Conservation (phyloP, 2,888 invertebrate species). For the Deilephila elpenor region DNA sequence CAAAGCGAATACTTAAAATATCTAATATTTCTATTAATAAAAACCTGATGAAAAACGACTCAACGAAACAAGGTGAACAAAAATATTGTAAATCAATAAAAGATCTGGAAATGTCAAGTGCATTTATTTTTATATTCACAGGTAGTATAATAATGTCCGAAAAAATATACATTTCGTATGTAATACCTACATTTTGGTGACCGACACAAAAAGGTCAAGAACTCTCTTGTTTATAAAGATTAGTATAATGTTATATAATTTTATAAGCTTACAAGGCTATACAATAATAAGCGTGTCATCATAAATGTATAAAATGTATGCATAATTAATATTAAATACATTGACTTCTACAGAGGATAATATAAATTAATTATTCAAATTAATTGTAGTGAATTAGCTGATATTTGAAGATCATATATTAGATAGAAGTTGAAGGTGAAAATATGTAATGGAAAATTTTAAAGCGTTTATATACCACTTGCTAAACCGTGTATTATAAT, state of each 20-base stretch:
- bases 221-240: neutral
- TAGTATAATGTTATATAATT: neutral
- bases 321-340: too few species aligned
- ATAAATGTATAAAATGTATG: neutral
- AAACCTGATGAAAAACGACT: too few species aligned
- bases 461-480: too few species aligned
- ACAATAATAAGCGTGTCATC: neutral
- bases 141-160: neutral
- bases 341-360: too few species aligned
- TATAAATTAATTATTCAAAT: too few species aligned
- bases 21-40: too few species aligned
- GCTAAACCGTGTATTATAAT: too few species aligned
- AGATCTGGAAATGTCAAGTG: neutral
- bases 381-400: too few species aligned
- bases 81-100: neutral
- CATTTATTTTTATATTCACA: neutral
- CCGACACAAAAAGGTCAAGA: neutral
- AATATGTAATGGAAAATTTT: too few species aligned
- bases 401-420: too few species aligned
- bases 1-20: too few species aligned
- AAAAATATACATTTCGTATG: neutral
- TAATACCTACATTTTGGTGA: neutral
- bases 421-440: too few species aligned
- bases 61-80: neutral
- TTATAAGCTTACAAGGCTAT: neutral